phyloP scores from a whole-genome alignment of 1,140 invertebrate species.

The Scylla paramamosain region DNA sequence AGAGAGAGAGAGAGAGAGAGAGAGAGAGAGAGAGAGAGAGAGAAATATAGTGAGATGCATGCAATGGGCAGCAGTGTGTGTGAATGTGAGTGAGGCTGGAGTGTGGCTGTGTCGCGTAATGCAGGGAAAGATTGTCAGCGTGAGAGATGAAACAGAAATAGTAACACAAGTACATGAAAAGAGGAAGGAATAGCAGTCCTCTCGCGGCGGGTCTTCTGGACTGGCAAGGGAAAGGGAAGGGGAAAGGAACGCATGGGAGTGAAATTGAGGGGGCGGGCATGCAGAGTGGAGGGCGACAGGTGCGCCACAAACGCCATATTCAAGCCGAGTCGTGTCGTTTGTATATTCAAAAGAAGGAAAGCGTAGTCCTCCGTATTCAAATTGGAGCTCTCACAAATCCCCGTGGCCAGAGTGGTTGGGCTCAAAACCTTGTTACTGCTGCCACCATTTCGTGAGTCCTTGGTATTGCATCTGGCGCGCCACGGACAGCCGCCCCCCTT shows the following conservation, averaged over 20 bases:
- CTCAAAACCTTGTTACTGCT: slow-evolving; percentile 22
- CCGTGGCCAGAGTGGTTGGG: background rate
- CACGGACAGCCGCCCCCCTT: background rate
- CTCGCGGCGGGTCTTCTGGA: too few relatives aligned
- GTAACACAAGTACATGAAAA: background rate
- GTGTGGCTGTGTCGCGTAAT: background rate
- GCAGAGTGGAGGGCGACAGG: background rate
- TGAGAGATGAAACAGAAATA: background rate
- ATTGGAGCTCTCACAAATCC: slow-evolving; percentile 21
- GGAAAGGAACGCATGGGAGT: too few relatives aligned
- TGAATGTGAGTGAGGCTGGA: too few relatives aligned
- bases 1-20: slow-evolving; percentile 24
- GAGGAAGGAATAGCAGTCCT: background rate
- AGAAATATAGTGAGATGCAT: background rate
- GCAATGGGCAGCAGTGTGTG: too few relatives aligned
- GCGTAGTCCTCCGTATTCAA: background rate
- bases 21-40: slow-evolving; percentile 17
- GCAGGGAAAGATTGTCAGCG: background rate
- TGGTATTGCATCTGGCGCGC: background rate
- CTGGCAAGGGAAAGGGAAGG: too few relatives aligned
- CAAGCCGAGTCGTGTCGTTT: background rate
- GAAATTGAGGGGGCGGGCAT: too few relatives aligned
- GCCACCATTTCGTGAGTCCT: background rate
- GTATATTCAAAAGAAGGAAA: slow-evolving; percentile 3
- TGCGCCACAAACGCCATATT: background rate